Conservation (phyloP, 2,888 invertebrate species). For the Sepioteuthis lessoniana region DNA sequence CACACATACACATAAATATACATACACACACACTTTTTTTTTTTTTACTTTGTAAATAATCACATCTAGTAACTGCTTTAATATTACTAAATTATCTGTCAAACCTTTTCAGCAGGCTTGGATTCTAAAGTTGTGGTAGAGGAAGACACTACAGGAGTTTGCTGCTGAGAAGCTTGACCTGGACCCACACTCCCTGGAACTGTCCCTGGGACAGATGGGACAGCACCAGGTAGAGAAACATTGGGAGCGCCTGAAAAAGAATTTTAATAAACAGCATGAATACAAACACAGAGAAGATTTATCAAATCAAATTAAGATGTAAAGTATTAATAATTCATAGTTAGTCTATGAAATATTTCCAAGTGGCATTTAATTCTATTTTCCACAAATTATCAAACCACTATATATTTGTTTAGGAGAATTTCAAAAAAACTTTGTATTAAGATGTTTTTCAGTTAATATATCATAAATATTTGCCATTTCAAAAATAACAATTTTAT, state of each 20-base stretch:
- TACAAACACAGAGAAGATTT: neutral
- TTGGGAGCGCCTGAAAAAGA: constrained; percentile 24
- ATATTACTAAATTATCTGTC: no score
- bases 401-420: no score
- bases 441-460: no score
- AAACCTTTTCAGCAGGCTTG: constrained; percentile 46
- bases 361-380: no score
- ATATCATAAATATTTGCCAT: no score
- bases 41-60: no score
- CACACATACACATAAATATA: no score
- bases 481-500: neutral
- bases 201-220: neutral
- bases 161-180: neutral
- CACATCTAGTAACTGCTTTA: no score
- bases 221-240: constrained; percentile 41
- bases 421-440: no score
- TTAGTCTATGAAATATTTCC: no score
- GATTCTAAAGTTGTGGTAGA: constrained; percentile 25
- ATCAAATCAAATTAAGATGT: neutral
- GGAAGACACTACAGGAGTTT: neutral
- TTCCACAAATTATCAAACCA: no score
- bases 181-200: neutral
- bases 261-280: neutral
- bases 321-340: neutral
- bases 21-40: no score